These are phyloP conservation scores for Ibidorhyncha struthersii DNA, from an alignment of 2,113 vertebrate species.

Conservation along the genomic window DNA sequence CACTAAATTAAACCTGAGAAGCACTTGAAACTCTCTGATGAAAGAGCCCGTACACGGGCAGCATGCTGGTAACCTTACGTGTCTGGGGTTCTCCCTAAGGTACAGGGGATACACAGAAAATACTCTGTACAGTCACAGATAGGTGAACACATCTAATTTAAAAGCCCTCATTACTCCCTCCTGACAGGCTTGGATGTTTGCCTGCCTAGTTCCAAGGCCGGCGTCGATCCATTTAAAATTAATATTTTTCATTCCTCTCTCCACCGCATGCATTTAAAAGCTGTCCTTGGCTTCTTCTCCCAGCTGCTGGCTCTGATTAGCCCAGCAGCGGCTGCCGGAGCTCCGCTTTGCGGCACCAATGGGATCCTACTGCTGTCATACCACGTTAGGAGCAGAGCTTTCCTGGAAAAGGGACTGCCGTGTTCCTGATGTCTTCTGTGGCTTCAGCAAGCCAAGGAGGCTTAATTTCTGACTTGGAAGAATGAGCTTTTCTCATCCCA, in stretches of 20 bases:
- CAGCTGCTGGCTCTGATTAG: not conserved
- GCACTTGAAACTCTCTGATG: not conserved
- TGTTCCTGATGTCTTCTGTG: not conserved
- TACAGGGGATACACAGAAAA: not conserved
- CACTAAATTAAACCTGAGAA: constrained; percentile 39
- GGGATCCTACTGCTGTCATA: constrained; percentile 28
- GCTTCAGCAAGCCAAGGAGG: not conserved
- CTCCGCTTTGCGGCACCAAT: not conserved
- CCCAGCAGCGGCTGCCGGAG: not conserved
- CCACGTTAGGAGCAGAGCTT: not conserved
- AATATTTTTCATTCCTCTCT: constrained; percentile 42
- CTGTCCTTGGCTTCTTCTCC: not conserved
- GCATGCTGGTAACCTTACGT: not conserved
- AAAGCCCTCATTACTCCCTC: constrained; percentile 46
- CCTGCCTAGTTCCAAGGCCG: constrained; percentile 36
- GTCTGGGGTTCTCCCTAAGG: not conserved
- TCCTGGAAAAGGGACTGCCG: constrained; percentile 41
- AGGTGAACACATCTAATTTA: constrained; percentile 60
- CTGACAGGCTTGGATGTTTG: constrained; percentile 56
- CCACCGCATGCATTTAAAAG: not conserved
- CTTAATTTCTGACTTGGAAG: not conserved
- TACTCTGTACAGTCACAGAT: constrained; percentile 22
- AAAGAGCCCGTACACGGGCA: not conserved
- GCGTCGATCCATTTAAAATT: constrained; percentile 45
- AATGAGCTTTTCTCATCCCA: not conserved